A percentile compares a stretch with the other conserved stretches of the same genome.
These are phyloP conservation scores for Apotomis betuletana DNA, from an alignment of 2,888 invertebrate species.

Conservation along the genomic window DNA sequence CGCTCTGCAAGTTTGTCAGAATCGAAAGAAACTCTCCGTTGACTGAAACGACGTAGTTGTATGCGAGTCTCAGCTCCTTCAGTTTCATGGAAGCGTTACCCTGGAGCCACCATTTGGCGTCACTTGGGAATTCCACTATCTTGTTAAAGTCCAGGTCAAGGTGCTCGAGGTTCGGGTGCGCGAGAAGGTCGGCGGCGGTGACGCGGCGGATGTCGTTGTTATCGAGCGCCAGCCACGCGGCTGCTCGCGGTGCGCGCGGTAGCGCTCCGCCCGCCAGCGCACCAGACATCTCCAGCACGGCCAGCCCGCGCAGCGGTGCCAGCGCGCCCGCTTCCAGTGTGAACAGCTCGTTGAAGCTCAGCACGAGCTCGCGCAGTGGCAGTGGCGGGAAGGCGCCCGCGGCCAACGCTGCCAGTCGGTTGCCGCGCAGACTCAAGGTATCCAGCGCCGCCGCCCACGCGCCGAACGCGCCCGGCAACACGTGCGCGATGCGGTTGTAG, in stretches of 20 bases:
- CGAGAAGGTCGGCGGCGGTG: conserved; percentile 86
- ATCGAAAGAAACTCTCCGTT: conserved; percentile 86
- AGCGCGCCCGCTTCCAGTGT: conserved; percentile 89
- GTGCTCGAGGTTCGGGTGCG: conserved; percentile 87
- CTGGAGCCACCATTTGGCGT: conserved; percentile 48
- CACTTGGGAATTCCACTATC: conserved; percentile 86
- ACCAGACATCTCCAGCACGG: conserved; percentile 91
- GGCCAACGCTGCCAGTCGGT: conserved; percentile 86
- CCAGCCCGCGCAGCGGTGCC: conserved; percentile 86
- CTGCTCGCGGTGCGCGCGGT: conserved; percentile 86
- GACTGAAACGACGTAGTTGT: conserved; percentile 88
- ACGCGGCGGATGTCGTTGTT: conserved; percentile 88
- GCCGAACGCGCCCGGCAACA: conserved; percentile 86
- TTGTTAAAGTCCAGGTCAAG: conserved; percentile 93
- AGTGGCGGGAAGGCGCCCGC: conserved; percentile 86
- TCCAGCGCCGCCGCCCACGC: conserved; percentile 89
- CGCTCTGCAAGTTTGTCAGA: conserved; percentile 86
- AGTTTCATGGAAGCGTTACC: conserved; percentile 84
- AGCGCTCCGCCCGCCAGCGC: conserved; percentile 88
- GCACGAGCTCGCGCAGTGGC: conserved; percentile 90
- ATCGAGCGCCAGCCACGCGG: conserved; percentile 91
- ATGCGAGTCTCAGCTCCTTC: conserved; percentile 90
- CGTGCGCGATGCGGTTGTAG: conserved; percentile 89
- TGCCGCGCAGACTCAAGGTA: conserved; percentile 90
- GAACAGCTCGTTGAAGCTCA: conserved; percentile 93